A percentile compares a stretch with the other conserved stretches of the same genome.
Evolutionary conservation across 64 coral and sea anemone species (phyloP).

Genomic region (Astreopora myriophthalma): DNA sequence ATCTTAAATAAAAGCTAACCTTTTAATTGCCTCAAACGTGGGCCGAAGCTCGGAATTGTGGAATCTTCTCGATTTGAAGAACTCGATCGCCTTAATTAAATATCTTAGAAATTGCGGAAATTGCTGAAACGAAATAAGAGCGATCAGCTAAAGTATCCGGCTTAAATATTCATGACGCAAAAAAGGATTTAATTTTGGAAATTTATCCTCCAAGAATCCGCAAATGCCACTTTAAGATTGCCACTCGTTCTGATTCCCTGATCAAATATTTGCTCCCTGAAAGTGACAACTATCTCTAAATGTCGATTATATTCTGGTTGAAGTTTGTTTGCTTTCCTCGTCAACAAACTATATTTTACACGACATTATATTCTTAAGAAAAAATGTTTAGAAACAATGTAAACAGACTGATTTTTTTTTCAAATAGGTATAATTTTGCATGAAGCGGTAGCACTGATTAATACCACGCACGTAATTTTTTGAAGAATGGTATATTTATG

Average conservation of each 20-base stretch:
- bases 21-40: conserved; percentile 5
- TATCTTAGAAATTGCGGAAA: conserved; percentile 47
- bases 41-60: background rate
- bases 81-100: conserved; percentile 38
- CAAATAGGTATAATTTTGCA: conserved; percentile 1
- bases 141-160: conserved; percentile 52
- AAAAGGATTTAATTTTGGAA: conserved; percentile 45
- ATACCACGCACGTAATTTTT: background rate
- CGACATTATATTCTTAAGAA: conserved; percentile 36
- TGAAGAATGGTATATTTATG: background rate
- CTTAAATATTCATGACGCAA: conserved; percentile 50
- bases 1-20: background rate
- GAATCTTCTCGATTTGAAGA: conserved; percentile 20
- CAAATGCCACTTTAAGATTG: conserved; percentile 4
- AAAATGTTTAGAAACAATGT: conserved; percentile 2
- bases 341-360: conserved; percentile 42
- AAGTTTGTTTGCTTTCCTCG: conserved; percentile 33
- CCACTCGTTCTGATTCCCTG: background rate
- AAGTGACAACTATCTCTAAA: background rate
- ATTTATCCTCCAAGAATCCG: background rate
- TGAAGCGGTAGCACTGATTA: background rate
- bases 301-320: conserved; percentile 33
- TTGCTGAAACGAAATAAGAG: conserved; percentile 41
- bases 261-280: conserved; percentile 27
- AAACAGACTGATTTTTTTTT: conserved; percentile 22